phyloP scores from a whole-genome alignment of 2,888 invertebrate species.

The Leucoma salicis region DNA sequence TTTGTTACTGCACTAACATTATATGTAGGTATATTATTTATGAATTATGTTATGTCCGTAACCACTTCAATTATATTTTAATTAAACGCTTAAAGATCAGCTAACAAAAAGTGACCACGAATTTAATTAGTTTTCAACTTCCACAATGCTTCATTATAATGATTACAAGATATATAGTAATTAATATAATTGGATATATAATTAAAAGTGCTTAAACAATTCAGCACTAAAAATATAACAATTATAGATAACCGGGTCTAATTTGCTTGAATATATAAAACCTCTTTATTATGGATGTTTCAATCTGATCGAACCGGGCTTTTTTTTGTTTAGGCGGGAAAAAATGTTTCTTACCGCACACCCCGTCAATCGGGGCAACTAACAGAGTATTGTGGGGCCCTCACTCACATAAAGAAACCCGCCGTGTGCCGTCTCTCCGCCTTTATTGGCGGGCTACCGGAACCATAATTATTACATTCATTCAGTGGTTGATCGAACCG shows the following conservation, averaged over 20 bases:
- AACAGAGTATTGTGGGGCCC: too few relatives aligned
- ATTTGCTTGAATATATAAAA: background rate
- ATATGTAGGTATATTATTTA: background rate
- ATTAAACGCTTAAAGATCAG: slow-evolving; percentile 9
- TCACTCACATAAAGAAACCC: too few relatives aligned
- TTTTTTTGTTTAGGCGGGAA: too few relatives aligned
- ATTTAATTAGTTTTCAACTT: slow-evolving; percentile 17
- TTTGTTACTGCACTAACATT: too few relatives aligned
- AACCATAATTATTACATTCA: too few relatives aligned
- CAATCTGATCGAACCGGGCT: background rate
- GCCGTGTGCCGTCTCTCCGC: too few relatives aligned
- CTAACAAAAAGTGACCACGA: slow-evolving; percentile 8
- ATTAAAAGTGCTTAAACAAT: slow-evolving; percentile 2
- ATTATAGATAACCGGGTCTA: background rate
- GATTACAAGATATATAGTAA: slow-evolving; percentile 9
- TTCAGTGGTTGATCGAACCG: too few relatives aligned
- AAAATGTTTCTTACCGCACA: too few relatives aligned
- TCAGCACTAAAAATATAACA: background rate
- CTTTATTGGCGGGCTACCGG: too few relatives aligned
- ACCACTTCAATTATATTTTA: slow-evolving; percentile 9
- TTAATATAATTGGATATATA: slow-evolving; percentile 18
- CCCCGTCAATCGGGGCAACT: too few relatives aligned
- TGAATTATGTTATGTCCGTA: slow-evolving; percentile 1
- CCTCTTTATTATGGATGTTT: background rate
- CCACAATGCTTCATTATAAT: slow-evolving; percentile 9